phyloP scores from a whole-genome alignment of 2,888 invertebrate species.

The Orchesellides sinensis region DNA sequence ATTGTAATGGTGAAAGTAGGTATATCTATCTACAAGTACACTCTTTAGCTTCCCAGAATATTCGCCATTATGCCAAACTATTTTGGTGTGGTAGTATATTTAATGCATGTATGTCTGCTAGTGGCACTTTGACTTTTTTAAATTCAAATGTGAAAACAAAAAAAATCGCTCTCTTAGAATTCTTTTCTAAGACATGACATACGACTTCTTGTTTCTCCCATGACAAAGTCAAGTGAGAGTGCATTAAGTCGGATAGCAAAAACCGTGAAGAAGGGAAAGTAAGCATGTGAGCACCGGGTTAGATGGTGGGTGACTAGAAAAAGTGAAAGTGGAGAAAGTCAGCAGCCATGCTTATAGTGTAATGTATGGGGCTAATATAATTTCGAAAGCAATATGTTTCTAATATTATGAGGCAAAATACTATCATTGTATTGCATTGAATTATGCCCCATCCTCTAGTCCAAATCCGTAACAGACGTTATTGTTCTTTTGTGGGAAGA shows the following conservation, averaged over 20 bases:
- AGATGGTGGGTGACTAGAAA: neutral
- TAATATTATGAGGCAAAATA: neutral
- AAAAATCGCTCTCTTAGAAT: neutral
- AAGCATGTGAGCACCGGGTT: neutral
- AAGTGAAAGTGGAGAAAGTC: constrained; percentile 31
- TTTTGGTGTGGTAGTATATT: no score
- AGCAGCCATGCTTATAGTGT: no score
- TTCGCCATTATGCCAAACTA: no score
- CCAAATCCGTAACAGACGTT: neutral
- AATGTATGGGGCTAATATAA: constrained; percentile 27
- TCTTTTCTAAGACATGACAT: constrained; percentile 44
- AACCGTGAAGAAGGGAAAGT: constrained; percentile 9
- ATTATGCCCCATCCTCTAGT: neutral
- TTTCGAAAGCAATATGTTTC: constrained; percentile 45
- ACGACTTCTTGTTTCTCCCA: constrained; percentile 60
- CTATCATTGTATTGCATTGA: neutral
- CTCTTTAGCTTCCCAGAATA: no score
- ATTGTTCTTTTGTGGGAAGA: neutral
- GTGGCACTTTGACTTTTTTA: constrained; percentile 49
- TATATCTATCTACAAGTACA: no score
- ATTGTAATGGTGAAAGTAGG: neutral
- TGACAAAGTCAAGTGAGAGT: constrained; percentile 64
- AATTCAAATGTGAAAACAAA: constrained; percentile 54
- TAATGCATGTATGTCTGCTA: constrained; percentile 55
- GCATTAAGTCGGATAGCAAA: constrained; percentile 47